A percentile compares a stretch with the other conserved stretches of the same genome.
phyloP scores from a whole-genome alignment of 30 jellyfish, hydroid and myxozoan species.

The Hydractinia echinata region DNA sequence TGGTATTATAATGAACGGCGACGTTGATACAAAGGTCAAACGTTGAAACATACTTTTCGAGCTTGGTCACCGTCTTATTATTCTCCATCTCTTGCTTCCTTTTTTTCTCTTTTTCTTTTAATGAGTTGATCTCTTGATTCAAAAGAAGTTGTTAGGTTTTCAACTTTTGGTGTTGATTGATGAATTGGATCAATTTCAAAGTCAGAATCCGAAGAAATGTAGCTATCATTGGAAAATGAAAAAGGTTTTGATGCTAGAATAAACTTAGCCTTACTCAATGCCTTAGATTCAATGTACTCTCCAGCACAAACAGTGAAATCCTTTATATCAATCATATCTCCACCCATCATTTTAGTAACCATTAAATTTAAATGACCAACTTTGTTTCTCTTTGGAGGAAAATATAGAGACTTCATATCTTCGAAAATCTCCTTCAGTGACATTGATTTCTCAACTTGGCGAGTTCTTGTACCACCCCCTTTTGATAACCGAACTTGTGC shows the following conservation, averaged over 20 bases:
- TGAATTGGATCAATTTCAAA: background rate
- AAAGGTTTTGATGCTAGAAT: constrained; percentile 15
- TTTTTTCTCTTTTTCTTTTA: background rate
- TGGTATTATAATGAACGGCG: constrained; percentile 32
- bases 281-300: background rate
- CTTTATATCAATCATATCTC: constrained; percentile 5
- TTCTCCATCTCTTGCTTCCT: constrained; percentile 1
- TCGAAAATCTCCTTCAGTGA: background rate
- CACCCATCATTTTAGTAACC: constrained; percentile 9
- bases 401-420: constrained; percentile 1
- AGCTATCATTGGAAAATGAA: constrained; percentile 1
- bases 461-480: too few relatives aligned
- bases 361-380: background rate
- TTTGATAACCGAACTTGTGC: too few relatives aligned
- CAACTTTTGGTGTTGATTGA: constrained; percentile 6
- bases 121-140: background rate
- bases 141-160: background rate
- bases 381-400: background rate
- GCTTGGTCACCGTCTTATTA: background rate
- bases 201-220: background rate
- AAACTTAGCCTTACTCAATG: background rate
- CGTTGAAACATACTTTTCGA: constrained; percentile 13
- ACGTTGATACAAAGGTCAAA: constrained; percentile 18
- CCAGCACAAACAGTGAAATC: background rate
- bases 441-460: too few relatives aligned